phyloP scores from a whole-genome alignment of 1,140 invertebrate genomes.

The Vanessa tameamea region DNA sequence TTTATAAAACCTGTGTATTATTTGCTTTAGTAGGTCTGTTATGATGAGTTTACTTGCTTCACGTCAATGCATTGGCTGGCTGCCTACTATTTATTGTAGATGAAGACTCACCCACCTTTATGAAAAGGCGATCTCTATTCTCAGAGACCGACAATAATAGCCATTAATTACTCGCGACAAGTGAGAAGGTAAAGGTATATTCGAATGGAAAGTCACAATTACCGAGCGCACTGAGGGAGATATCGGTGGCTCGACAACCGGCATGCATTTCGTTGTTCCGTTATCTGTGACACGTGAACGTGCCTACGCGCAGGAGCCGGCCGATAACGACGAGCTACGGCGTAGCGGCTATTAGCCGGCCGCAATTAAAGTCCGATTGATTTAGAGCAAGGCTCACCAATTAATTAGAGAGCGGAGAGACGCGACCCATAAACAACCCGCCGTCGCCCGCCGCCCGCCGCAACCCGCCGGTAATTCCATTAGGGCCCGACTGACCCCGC shows the following conservation, averaged over 20 bases:
- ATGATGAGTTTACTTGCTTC: too few relatives aligned
- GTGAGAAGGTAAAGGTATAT: background rate
- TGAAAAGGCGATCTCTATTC: too few relatives aligned
- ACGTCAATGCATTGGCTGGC: too few relatives aligned
- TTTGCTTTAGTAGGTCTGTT: too few relatives aligned
- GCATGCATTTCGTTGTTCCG: slow-evolving; percentile 11
- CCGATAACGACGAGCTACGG: slow-evolving; percentile 29
- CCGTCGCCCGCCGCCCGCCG: slow-evolving; percentile 15
- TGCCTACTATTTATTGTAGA: too few relatives aligned
- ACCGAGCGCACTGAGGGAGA: background rate
- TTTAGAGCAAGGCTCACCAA: slow-evolving; percentile 43
- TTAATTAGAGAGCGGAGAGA: slow-evolving; percentile 43
- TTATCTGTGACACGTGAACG: slow-evolving; percentile 5
- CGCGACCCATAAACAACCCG: slow-evolving; percentile 42
- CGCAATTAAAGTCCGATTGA: slow-evolving; percentile 45
- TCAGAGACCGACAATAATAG: too few relatives aligned
- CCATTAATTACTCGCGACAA: too few relatives aligned
- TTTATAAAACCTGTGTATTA: too few relatives aligned
- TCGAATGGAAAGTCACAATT: background rate
- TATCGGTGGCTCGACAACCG: background rate
- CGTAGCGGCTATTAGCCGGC: slow-evolving; percentile 34
- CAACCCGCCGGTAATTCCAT: slow-evolving; percentile 35
- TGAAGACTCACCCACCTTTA: too few relatives aligned
- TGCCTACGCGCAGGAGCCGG: slow-evolving; percentile 5
- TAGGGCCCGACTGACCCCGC: slow-evolving; percentile 32